Evolutionary conservation across 2,797 vertebrate species (phyloP).

Genomic region (Poeciliopsis infans): DNA sequence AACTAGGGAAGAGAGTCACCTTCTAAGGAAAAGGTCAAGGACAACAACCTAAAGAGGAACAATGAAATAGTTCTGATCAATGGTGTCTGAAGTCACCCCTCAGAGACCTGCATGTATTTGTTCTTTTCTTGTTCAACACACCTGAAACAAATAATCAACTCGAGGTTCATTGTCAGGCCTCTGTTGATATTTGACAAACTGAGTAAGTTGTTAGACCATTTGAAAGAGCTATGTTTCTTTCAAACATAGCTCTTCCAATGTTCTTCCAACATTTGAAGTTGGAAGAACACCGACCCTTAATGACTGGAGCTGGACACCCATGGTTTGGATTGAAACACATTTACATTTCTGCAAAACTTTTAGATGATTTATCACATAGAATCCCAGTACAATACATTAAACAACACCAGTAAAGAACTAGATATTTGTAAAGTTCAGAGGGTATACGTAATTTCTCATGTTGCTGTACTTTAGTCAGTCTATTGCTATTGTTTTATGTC

Average conservation of each 20-base stretch:
- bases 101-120: not conserved
- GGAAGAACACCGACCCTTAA: not conserved
- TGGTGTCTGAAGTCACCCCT: not conserved
- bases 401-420: not conserved
- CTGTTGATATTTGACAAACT: not conserved
- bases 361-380: not conserved
- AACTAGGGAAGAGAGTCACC: not conserved
- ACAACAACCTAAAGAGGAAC: not conserved
- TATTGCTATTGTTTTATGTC: conserved; percentile 44
- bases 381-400: not conserved
- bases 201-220: not conserved
- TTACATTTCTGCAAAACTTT: not conserved
- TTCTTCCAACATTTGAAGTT: not conserved
- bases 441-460: not conserved
- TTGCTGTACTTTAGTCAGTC: conserved; percentile 24
- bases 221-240: not conserved
- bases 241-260: no score
- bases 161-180: not conserved
- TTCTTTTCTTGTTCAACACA: not conserved
- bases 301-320: no score
- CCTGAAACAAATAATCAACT: not conserved
- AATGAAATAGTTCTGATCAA: not conserved
- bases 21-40: not conserved
- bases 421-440: not conserved
- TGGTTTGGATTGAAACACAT: not conserved